Conservation (phyloP, 2,797 vertebrate genomes). For the Gastrophryne carolinensis region DNA sequence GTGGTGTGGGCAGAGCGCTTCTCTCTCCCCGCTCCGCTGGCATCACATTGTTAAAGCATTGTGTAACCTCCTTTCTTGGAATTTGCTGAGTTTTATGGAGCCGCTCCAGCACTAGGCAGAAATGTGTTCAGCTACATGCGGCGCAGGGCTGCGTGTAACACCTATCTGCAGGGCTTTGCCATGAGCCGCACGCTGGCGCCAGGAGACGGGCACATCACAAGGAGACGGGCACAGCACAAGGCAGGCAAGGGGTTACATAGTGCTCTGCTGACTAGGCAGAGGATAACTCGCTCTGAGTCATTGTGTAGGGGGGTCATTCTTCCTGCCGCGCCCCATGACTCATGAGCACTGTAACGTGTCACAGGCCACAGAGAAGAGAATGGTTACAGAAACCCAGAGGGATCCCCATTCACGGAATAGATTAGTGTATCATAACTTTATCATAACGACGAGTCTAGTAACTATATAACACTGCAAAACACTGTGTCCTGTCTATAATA, state of each 20-base stretch:
- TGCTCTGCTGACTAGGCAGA: slow-evolving; percentile 32
- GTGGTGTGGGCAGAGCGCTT: too few species aligned
- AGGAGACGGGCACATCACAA: background rate
- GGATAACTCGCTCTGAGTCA: slow-evolving; percentile 46
- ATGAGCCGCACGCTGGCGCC: too few species aligned
- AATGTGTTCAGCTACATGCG: background rate
- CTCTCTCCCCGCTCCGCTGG: background rate
- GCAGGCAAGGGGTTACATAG: slow-evolving; percentile 28
- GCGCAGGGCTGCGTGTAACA: background rate
- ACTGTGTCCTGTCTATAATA: too few species aligned
- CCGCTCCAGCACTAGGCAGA: background rate
- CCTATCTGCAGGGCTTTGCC: background rate
- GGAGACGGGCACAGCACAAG: background rate
- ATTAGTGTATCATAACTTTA: background rate
- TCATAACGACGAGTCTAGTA: background rate
- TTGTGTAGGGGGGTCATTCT: slow-evolving; percentile 28
- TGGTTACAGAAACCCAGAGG: slow-evolving; percentile 27
- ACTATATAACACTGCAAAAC: background rate
- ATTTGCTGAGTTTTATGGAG: background rate
- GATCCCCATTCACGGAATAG: slow-evolving; percentile 9
- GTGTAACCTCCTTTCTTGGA: slow-evolving; percentile 23
- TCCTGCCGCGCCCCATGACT: slow-evolving; percentile 51
- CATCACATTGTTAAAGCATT: slow-evolving; percentile 15
- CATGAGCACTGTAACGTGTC: slow-evolving; percentile 35
- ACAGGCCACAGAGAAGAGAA: slow-evolving; percentile 39